Conservation (phyloP, 2,797 vertebrate genomes). For the Morus bassanus region DNA sequence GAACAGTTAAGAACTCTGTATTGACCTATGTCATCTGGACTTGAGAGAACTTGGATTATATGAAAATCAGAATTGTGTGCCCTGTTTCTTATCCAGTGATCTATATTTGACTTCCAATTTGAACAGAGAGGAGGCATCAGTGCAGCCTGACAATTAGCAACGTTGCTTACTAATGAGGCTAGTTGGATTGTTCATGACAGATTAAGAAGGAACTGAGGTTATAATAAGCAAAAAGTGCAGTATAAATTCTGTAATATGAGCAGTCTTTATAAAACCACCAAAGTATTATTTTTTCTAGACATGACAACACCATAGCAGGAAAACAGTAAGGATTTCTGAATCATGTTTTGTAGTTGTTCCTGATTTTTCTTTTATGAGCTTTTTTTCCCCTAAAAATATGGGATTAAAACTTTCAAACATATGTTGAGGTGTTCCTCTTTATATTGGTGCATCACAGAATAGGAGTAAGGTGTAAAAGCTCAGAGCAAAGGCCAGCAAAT, state of each 20-base stretch:
- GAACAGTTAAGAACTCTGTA: not conserved
- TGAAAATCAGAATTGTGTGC: not conserved
- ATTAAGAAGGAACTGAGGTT: not conserved
- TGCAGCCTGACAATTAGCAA: not conserved
- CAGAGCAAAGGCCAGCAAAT: not conserved
- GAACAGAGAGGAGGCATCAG: not conserved
- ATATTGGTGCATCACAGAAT: not conserved
- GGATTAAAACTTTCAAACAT: not conserved
- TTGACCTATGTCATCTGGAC: not conserved
- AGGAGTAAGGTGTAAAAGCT: not conserved
- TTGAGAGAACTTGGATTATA: not conserved
- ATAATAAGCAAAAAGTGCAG: not conserved
- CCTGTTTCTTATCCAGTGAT: not conserved
- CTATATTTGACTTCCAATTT: not conserved
- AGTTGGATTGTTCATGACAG: not conserved
- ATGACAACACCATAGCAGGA: not conserved
- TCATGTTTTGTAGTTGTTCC: not conserved
- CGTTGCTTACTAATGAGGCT: not conserved
- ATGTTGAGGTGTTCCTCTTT: not conserved
- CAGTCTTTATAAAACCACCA: not conserved
- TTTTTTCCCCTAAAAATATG: not conserved
- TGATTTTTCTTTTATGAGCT: not conserved
- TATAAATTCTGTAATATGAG: not conserved
- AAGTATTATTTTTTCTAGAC: not conserved
- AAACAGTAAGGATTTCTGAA: not conserved